Percentiles rank a stretch among this genome's conserved stretches.
These are phyloP conservation scores for Trachymyrmex septentrionalis DNA, from an alignment of 1,140 invertebrate species.

Conservation along the genomic window DNA sequence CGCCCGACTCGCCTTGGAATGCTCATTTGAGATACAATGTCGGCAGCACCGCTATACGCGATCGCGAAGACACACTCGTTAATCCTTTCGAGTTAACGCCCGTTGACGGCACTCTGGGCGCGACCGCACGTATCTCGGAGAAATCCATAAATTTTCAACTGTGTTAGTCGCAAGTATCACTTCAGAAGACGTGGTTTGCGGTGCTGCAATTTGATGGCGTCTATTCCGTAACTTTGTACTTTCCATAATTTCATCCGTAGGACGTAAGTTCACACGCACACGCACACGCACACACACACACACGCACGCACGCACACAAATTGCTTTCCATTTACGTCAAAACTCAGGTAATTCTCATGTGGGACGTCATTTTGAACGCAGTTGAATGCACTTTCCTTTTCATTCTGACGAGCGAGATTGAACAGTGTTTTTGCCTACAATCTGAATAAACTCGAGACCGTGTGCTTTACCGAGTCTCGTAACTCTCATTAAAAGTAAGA, in stretches of 20 bases:
- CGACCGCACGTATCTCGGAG: conserved; percentile 33
- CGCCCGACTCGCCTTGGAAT: conserved; percentile 40
- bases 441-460: no score
- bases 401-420: no score
- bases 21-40: conserved; percentile 56
- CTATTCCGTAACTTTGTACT: not conserved
- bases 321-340: no score
- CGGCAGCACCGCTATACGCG: conserved; percentile 45
- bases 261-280: not conserved
- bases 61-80: conserved; percentile 48
- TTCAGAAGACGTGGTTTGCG: not conserved
- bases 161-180: conserved; percentile 3
- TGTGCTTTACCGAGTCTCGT: no score
- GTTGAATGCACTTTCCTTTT: no score
- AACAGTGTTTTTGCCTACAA: no score
- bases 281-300: no score
- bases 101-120: conserved; percentile 8
- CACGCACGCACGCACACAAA: no score
- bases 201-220: not conserved
- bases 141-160: conserved; percentile 15
- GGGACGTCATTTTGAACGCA: no score
- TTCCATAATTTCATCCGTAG: not conserved
- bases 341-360: no score
- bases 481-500: no score
- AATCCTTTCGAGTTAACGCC: conserved; percentile 52